Base-by-base conservation (phyloP, 1,140 invertebrate species). In the Drosophila pruinosa region DNA sequence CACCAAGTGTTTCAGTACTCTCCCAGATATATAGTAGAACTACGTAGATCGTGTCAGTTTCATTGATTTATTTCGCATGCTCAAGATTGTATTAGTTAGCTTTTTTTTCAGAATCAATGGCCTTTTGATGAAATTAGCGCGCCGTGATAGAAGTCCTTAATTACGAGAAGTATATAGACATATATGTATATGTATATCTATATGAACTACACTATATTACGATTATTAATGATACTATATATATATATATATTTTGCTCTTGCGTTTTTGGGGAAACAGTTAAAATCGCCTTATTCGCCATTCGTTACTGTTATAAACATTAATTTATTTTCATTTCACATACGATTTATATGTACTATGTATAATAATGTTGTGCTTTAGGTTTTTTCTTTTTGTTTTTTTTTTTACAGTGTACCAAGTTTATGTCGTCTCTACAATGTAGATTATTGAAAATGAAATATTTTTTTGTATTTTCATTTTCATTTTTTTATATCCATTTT, bases 351-450 rank as follows among this genome's bases (percentile, higher is more conserved):
- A 69, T 62, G 43, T 57, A 52, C 31, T 64, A 64, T 74, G 12
- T 74, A 58, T 72, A 72, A 72, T 75, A 75, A 59, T 70, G 71
- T 77, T 77, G 71, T 77, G 74, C 71, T 69, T 76, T 67, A 75
- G 53, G 63, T 77, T 71, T 22, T 12, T 65, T 65, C 65, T 41
- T 61, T 43, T 43, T 57, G n/a, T 45, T 58, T 54, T 69, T 52
- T 34, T 85, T 79, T 85, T 70, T 83, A 83, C 79, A 82, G 79
- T 81, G 68, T 82, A 71, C 56, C 78, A 76, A 80, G 68, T 81
- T 74, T 43, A 56, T 57, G 68, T 81, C 47, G 17, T 58, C 47
- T 82, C 72, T 76, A 72, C 63, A 75, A 79, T 65, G 58, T 80
- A 59, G 78, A 82, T 81, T 78, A 78, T 68, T 48, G 17, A n/a